Evolutionary conservation across 2,888 invertebrate species (phyloP), one percentile per base, ranked within the genome.

Genomic region (Acronicta leporina): DNA sequence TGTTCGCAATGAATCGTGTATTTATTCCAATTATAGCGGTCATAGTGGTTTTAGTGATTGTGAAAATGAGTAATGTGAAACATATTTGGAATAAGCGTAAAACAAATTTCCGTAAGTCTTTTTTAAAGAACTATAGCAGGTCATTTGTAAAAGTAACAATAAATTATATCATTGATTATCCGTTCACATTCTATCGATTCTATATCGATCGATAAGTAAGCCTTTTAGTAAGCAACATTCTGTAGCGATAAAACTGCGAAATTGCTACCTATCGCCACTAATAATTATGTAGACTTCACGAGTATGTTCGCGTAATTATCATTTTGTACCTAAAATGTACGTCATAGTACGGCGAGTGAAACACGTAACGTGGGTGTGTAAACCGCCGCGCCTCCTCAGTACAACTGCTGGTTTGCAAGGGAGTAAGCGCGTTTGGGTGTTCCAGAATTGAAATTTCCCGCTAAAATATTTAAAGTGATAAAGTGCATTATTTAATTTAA

Each of bases 371-470:
- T 83, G 86, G 86, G 87, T 83, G 73, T 79, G 75, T 81, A 63
- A 65, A 67, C 79, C 63, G 88, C 87, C 88, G 90, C 78, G 87
- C 86, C 86, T 83, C 86, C 83, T 56, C 88, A 90, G 90, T 90
- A 51, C 62, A 42, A 61, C 56, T 73, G 51, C 42, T 55, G 54
- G 50, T 75, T 81, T 77, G 73, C 79, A 81, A 76, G 82, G 64
- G 79, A 77, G 75, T 76, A 80, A 75, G 61, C 82, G 75, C 74
- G 86, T 56, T 69, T 78, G 43, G 53, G 65, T 50, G 51, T 77
- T 80, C 63, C 38, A 38, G 41, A 68, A 66, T 75, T 54, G n/a
- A 73, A 20, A 68, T 79, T 82, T 80, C 68, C 56, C 77, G 77
- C 77, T 66, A 44, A 68, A 68, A 63, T 65, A 56, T 65, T 63